Evolutionary conservation across 1,140 invertebrate species (phyloP), one percentile per base, ranked within the genome.

Genomic region (Halyomorpha halys): DNA sequence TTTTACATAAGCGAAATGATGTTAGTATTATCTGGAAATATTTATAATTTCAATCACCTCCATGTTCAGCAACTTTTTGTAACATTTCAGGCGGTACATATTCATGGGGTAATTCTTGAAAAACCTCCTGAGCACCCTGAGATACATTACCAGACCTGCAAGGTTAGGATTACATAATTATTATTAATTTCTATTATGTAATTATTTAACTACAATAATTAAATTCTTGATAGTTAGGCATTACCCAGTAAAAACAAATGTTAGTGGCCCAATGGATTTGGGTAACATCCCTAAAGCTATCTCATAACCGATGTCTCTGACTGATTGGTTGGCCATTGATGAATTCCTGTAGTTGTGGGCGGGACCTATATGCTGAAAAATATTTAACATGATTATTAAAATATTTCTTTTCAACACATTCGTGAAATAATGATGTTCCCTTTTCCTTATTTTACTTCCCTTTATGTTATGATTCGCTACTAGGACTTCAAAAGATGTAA

Each of bases 341-440:
- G 91, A 96, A 74, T 94, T 96, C 21, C 94, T 80, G 77, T 99
- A 99, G 75, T 99, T 99, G 72, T 99, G 97, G 0, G 96, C 94
- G 16, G 92, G 91, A 9, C 96, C 97, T 67, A 99, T 93, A 72
- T 99, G 94, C 88, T 91, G 71, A n/a, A 67, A 53, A 68, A n/a
- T n/a, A n/a, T n/a, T n/a, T n/a, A n/a, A n/a, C n/a, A n/a, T n/a
- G n/a, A n/a, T n/a, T n/a, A n/a, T n/a, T n/a, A n/a, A n/a, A n/a
- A n/a, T n/a, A n/a, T n/a, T n/a, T n/a, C n/a, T n/a, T n/a, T n/a
- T n/a, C n/a, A n/a, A n/a, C n/a, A n/a, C n/a, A n/a, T n/a, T n/a
- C n/a, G n/a, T n/a, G n/a, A n/a, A n/a, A n/a, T n/a, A n/a, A n/a
- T n/a, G n/a, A n/a, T n/a, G n/a, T n/a, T n/a, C n/a, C n/a, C n/a